Evolutionary conservation across 1,140 invertebrate genomes (phyloP).

Genomic region (Euura saliciscinereae): DNA sequence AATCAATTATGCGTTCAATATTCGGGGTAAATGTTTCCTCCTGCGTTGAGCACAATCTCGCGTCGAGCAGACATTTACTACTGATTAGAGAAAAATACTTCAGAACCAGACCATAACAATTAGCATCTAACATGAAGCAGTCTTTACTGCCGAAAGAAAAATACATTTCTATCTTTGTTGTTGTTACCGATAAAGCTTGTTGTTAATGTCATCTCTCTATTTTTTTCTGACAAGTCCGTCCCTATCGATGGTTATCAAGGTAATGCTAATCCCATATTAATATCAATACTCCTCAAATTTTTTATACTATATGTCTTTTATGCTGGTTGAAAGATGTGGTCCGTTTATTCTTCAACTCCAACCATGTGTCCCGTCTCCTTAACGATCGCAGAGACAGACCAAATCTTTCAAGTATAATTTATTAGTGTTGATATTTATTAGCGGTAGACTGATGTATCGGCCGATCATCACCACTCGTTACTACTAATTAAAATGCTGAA

Average conservation of each 20-base stretch:
- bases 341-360: constrained; percentile 22
- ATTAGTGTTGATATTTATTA: constrained; percentile 34
- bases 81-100: constrained; percentile 3
- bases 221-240: constrained; percentile 62
- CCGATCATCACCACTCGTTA: neutral
- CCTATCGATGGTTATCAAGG: constrained; percentile 61
- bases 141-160: constrained; percentile 36
- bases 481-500: neutral
- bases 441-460: neutral
- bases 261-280: constrained; percentile 61
- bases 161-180: constrained; percentile 54
- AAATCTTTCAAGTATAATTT: constrained; percentile 44
- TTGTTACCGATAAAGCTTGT: constrained; percentile 58
- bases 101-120: neutral
- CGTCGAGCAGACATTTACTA: constrained; percentile 40
- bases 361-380: neutral
- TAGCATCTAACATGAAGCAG: neutral
- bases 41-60: too few species aligned
- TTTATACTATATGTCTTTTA: constrained; percentile 28
- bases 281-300: constrained; percentile 59
- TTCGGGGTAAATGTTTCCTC: neutral
- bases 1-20: neutral
- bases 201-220: constrained; percentile 62
- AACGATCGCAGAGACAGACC: constrained; percentile 25
- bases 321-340: constrained; percentile 46